These are phyloP conservation scores for Dromococcyx pavoninus DNA, from an alignment of 2,797 vertebrate species.

Conservation along the genomic window DNA sequence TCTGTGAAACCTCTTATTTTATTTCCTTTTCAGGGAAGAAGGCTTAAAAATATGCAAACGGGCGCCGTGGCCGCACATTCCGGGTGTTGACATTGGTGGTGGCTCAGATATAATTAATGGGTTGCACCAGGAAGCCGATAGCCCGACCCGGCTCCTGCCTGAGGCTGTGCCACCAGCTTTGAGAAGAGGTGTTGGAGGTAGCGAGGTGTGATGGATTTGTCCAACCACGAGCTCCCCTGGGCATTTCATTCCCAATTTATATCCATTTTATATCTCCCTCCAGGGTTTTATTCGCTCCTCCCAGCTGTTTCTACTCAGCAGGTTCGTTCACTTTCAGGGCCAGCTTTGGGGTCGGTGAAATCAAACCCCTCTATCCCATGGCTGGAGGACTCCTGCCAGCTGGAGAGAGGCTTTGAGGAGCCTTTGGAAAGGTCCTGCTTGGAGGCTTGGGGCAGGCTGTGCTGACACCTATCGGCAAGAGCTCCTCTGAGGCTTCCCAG, in stretches of 20 bases:
- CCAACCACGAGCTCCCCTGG: neutral
- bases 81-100: neutral
- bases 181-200: neutral
- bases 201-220: neutral
- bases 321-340: fast-evolving
- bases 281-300: neutral
- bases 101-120: neutral
- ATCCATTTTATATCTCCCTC: too few relatives aligned
- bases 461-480: constrained; percentile 63
- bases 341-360: neutral
- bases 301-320: neutral
- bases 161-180: neutral
- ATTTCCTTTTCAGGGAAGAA: constrained; percentile 35
- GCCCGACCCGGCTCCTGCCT: neutral
- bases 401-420: neutral
- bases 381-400: neutral
- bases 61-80: fast-evolving
- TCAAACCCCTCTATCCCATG: fast-evolving
- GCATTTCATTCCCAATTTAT: neutral
- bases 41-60: neutral
- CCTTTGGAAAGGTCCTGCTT: neutral
- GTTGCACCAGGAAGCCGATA: neutral
- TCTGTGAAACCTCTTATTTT: neutral
- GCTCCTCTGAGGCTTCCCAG: neutral
- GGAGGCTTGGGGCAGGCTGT: neutral